These are phyloP conservation scores for Dione juno DNA, from an alignment of 2,888 invertebrate genomes.

Conservation along the genomic window DNA sequence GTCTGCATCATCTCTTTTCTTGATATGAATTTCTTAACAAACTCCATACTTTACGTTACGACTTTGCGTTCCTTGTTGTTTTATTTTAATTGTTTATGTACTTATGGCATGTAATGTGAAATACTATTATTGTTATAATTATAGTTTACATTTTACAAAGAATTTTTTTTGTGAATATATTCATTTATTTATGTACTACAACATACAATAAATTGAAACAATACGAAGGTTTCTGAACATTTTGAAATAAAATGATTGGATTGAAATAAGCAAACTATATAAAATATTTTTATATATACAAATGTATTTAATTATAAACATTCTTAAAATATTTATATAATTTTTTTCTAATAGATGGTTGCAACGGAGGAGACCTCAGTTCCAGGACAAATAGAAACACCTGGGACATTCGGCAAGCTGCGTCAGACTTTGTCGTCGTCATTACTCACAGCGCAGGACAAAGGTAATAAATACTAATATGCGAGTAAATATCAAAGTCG, in stretches of 20 bases:
- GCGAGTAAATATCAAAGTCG: not conserved
- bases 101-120: not conserved
- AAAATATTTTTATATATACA: too few relatives aligned
- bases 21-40: conserved; percentile 63
- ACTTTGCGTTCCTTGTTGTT: conserved; percentile 39
- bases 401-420: conserved; percentile 92
- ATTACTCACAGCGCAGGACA: conserved; percentile 92
- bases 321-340: not conserved
- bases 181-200: too few relatives aligned
- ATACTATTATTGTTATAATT: not conserved
- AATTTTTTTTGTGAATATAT: too few relatives aligned
- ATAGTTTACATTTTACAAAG: too few relatives aligned
- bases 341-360: conserved; percentile 87
- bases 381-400: conserved; percentile 84
- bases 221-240: too few relatives aligned
- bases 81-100: not conserved
- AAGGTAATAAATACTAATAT: conserved; percentile 81
- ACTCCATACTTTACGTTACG: conserved; percentile 60
- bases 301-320: not conserved
- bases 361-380: conserved; percentile 89
- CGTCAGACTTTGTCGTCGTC: conserved; percentile 92
- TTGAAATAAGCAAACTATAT: too few relatives aligned
- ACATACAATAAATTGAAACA: too few relatives aligned
- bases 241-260: too few relatives aligned
- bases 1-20: conserved; percentile 61